phyloP scores from a whole-genome alignment of 2,113 vertebrate species.

The Cephalopterus ornatus region DNA sequence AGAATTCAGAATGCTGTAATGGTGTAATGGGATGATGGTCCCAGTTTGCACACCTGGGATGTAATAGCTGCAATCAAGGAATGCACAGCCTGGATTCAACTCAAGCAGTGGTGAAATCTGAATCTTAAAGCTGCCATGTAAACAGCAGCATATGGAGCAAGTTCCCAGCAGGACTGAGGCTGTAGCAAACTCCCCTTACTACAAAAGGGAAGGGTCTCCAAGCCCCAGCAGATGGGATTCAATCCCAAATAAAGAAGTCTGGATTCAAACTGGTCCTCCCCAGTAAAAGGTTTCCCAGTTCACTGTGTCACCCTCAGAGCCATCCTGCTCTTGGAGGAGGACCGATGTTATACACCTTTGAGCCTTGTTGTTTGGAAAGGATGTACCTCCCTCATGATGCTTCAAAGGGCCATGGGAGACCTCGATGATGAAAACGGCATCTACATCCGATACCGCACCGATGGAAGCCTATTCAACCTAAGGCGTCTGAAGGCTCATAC shows the following conservation, averaged over 20 bases:
- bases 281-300: neutral
- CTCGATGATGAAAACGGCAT: no score
- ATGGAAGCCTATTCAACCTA: no score
- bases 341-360: neutral
- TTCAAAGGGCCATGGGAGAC: no score
- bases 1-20: neutral
- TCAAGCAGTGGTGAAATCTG: neutral
- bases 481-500: no score
- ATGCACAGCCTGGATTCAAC: neutral
- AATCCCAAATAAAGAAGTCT: neutral
- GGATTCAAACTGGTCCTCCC: neutral
- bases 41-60: neutral
- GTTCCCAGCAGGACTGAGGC: neutral
- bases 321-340: neutral
- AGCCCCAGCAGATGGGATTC: neutral
- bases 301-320: neutral
- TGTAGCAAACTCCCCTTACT: neutral
- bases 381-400: neutral
- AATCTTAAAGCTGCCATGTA: neutral
- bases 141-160: rapidly evolving
- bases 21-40: neutral
- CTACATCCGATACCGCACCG: no score
- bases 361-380: neutral
- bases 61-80: neutral
- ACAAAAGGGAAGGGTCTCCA: neutral